A percentile compares a stretch with the other conserved stretches of the same genome.
These are phyloP conservation scores for Onychorhynchus coronatus DNA, from an alignment of 2,113 vertebrate genomes.

Conservation along the genomic window DNA sequence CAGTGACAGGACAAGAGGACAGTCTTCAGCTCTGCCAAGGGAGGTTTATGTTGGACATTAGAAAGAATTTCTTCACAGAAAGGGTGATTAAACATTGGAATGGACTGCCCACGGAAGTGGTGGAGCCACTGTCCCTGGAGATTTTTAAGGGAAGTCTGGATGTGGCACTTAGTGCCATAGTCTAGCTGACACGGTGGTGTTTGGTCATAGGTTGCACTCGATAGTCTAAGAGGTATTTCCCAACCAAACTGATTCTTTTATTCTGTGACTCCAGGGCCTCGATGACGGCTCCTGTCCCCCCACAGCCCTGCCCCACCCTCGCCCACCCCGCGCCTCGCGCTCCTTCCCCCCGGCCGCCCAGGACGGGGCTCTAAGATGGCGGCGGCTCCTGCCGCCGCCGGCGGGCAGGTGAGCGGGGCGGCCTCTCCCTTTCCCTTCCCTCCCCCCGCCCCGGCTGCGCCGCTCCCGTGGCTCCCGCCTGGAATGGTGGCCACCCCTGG, in stretches of 20 bases:
- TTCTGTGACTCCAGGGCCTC: accelerated
- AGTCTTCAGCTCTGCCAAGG: background rate
- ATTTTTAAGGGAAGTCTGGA: background rate
- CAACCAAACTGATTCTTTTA: background rate
- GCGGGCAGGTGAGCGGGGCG: background rate
- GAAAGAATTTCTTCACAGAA: background rate
- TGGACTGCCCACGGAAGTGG: too few species aligned
- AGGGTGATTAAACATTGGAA: background rate
- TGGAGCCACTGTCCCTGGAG: background rate
- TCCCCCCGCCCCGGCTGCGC: too few species aligned
- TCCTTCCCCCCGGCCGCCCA: background rate
- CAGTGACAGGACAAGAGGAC: background rate
- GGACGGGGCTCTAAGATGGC: background rate
- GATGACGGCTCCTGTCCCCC: accelerated
- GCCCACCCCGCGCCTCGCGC: accelerated
- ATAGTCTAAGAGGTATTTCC: background rate
- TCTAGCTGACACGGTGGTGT: background rate
- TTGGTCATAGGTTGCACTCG: background rate
- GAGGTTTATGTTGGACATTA: background rate
- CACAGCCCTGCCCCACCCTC: background rate
- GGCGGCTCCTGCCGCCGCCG: background rate
- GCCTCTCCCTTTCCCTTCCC: background rate
- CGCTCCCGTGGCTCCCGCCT: too few species aligned
- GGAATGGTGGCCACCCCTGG: background rate
- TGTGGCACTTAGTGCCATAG: background rate